Evolutionary conservation across 2,888 invertebrate genomes (phyloP).

Genomic region (Proisotoma minuta): DNA sequence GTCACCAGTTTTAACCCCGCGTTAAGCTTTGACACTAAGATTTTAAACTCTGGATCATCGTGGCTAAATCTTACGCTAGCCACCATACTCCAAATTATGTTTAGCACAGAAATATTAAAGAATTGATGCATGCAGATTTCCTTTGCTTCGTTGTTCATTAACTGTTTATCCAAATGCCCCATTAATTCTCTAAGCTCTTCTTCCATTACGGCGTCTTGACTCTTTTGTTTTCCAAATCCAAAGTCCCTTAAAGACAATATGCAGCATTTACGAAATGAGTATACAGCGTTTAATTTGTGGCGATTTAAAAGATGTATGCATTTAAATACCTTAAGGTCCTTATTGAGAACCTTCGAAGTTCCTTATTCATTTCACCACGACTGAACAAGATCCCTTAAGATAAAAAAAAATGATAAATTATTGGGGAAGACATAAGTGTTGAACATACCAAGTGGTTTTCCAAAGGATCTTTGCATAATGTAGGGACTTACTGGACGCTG

Average conservation of each 20-base stretch:
- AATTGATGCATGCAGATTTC: conserved; percentile 23
- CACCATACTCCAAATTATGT: conserved; percentile 28
- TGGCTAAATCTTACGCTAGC: conserved; percentile 26
- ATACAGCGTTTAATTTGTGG: not conserved
- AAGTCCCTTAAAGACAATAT: conserved; percentile 15
- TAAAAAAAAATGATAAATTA: not conserved
- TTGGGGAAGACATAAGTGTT: not conserved
- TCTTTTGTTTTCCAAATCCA: conserved; percentile 31
- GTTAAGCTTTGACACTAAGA: not conserved
- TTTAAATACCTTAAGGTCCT: not conserved
- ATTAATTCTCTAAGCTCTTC: conserved; percentile 25
- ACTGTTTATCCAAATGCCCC: conserved; percentile 15
- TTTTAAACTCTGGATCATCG: conserved; percentile 21
- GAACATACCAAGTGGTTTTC: conserved; percentile 35
- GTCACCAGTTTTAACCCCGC: not conserved
- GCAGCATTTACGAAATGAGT: not conserved
- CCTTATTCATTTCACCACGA: not conserved
- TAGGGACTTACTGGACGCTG: conserved; percentile 35
- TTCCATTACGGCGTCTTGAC: conserved; percentile 22
- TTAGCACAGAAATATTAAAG: conserved; percentile 31
- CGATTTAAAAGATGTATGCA: not conserved
- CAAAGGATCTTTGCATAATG: conserved; percentile 37
- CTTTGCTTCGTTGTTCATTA: not conserved
- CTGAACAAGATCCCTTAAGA: not conserved
- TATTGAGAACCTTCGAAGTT: not conserved